These are phyloP conservation scores for Melanotaenia parkinsoni DNA, from an alignment of 2,797 vertebrate genomes.

Conservation along the genomic window DNA sequence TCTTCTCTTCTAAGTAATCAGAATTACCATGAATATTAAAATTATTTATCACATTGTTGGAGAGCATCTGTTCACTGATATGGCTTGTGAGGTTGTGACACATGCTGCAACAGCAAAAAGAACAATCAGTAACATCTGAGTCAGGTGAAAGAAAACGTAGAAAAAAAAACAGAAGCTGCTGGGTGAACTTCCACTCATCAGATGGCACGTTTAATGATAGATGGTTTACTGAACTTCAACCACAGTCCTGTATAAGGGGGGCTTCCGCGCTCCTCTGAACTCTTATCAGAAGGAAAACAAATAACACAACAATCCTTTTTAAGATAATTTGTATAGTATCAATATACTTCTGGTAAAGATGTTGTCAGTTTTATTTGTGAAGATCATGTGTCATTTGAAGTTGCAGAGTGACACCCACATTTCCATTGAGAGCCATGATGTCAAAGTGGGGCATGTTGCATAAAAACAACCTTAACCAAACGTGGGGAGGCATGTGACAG, in stretches of 20 bases:
- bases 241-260: not conserved
- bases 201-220: not conserved
- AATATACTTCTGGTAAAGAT: conserved; percentile 17
- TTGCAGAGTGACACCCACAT: conserved; percentile 8
- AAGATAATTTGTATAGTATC: conserved; percentile 16
- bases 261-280: conserved; percentile 17
- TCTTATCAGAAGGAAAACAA: conserved; percentile 39
- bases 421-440: conserved; percentile 23
- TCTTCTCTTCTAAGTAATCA: no score
- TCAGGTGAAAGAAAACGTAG: not conserved
- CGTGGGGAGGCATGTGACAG: not conserved
- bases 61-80: conserved; percentile 31
- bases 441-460: conserved; percentile 1
- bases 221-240: not conserved
- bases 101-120: conserved; percentile 4
- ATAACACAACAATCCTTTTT: conserved; percentile 9
- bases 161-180: conserved; percentile 3
- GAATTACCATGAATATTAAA: not conserved
- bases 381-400: conserved; percentile 7
- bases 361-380: conserved; percentile 5
- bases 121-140: not conserved
- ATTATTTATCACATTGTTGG: conserved; percentile 36
- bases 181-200: not conserved
- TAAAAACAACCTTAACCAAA: not conserved
- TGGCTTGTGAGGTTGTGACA: conserved; percentile 62